These are phyloP conservation scores for Empidonax traillii DNA, from an alignment of 2,113 vertebrate genomes.

Conservation along the genomic window DNA sequence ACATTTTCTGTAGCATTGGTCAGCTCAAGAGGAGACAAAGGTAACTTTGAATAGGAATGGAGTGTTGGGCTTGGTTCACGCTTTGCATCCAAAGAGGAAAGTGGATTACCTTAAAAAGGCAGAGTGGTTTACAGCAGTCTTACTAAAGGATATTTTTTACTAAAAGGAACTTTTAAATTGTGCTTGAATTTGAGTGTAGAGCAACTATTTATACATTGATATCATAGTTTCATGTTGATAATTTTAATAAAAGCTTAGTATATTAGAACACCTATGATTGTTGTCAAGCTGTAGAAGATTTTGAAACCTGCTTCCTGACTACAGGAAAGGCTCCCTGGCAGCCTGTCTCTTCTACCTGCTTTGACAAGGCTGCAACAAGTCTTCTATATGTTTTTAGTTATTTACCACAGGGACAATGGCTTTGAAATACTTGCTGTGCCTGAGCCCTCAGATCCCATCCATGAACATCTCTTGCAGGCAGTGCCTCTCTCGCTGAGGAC, in stretches of 20 bases:
- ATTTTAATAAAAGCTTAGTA: background rate
- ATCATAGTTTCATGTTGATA: background rate
- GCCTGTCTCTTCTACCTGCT: background rate
- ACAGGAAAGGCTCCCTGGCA: background rate
- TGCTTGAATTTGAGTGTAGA: background rate
- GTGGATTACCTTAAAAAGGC: background rate
- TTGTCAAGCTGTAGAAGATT: background rate
- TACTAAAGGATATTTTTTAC: background rate
- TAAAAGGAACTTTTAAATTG: background rate
- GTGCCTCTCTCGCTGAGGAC: fast-evolving
- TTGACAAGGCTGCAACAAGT: background rate
- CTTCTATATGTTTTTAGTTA: background rate
- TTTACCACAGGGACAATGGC: background rate
- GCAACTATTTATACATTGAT: background rate
- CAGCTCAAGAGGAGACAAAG: background rate
- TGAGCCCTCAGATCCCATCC: background rate
- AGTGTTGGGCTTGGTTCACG: background rate
- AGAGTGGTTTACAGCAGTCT: background rate
- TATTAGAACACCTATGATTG: background rate
- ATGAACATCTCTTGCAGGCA: background rate
- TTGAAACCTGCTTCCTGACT: background rate
- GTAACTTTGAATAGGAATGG: background rate
- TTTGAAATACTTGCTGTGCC: background rate
- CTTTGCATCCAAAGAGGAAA: background rate
- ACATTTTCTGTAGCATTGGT: background rate